Percentiles rank a stretch among this genome's conserved stretches.
phyloP scores from a whole-genome alignment of 1,140 invertebrate genomes.

The Lutraria rhynchaena region DNA sequence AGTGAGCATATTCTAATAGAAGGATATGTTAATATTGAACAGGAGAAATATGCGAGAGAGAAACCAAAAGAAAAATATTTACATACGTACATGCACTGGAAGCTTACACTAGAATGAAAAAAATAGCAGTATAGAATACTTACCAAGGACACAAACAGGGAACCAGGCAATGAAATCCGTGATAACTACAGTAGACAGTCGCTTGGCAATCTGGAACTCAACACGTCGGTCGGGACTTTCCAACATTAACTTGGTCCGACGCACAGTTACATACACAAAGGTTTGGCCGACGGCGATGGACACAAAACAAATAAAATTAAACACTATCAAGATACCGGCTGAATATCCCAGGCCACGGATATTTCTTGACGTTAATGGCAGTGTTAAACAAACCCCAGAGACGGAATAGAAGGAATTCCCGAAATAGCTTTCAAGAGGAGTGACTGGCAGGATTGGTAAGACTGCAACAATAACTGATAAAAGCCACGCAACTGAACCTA shows the following conservation, averaged over 20 bases:
- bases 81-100: too few relatives aligned
- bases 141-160: slow-evolving; percentile 66
- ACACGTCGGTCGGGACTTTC: slow-evolving; percentile 19
- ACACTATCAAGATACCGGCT: slow-evolving; percentile 21
- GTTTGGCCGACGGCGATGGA: slow-evolving; percentile 43
- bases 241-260: not conserved
- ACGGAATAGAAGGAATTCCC: slow-evolving; percentile 54
- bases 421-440: not conserved
- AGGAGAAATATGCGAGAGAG: too few relatives aligned
- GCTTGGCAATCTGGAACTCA: slow-evolving; percentile 53
- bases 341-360: slow-evolving; percentile 25
- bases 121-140: not conserved
- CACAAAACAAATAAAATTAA: slow-evolving; percentile 61
- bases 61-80: too few relatives aligned
- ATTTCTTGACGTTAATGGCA: slow-evolving; percentile 48
- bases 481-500: slow-evolving; percentile 40
- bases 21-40: too few relatives aligned
- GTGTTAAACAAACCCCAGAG: slow-evolving; percentile 56
- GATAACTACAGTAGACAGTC: slow-evolving; percentile 52
- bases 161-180: slow-evolving; percentile 66
- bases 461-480: slow-evolving; percentile 42
- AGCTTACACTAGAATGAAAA: too few relatives aligned
- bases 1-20: not conserved
- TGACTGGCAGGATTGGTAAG: slow-evolving; percentile 55
- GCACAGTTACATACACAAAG: slow-evolving; percentile 5